A percentile compares a stretch with the other conserved stretches of the same genome.
These are phyloP conservation scores for Dermolepida albohirtum DNA, from an alignment of 2,888 invertebrate genomes.

Conservation along the genomic window DNA sequence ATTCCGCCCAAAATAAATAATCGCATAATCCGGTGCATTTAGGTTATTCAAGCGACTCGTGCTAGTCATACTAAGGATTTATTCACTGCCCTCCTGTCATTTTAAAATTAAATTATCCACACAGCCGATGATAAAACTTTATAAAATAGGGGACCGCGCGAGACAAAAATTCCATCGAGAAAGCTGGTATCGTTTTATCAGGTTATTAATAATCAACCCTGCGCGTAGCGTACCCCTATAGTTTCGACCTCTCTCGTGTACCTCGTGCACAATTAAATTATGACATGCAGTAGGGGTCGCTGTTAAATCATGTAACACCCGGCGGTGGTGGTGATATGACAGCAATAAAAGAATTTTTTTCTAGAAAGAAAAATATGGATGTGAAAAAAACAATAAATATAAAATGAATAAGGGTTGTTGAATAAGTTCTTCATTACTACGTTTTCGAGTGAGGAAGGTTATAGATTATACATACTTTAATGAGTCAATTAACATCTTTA, in stretches of 20 bases:
- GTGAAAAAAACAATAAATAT: no score
- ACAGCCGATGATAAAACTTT: constrained; percentile 2
- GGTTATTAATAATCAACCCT: constrained; percentile 26
- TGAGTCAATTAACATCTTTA: constrained; percentile 17
- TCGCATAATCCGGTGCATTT: not conserved
- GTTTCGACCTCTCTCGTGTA: no score
- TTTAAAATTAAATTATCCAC: constrained; percentile 27
- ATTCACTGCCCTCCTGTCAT: not conserved
- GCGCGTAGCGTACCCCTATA: no score
- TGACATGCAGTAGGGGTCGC: no score
- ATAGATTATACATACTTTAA: constrained; percentile 14
- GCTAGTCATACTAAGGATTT: not conserved
- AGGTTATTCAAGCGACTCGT: no score
- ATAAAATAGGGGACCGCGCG: constrained; percentile 16
- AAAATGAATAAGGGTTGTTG: no score
- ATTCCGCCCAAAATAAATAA: not conserved
- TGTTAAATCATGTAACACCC: no score
- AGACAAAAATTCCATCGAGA: constrained; percentile 27
- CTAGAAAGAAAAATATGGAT: no score
- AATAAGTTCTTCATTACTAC: no score
- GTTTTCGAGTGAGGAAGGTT: not conserved
- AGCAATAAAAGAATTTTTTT: no score
- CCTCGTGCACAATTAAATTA: no score
- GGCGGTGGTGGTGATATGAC: no score
- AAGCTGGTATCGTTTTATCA: constrained; percentile 23